phyloP scores from a whole-genome alignment of 2,797 vertebrate genomes.

The Eleutherodactylus coqui region DNA sequence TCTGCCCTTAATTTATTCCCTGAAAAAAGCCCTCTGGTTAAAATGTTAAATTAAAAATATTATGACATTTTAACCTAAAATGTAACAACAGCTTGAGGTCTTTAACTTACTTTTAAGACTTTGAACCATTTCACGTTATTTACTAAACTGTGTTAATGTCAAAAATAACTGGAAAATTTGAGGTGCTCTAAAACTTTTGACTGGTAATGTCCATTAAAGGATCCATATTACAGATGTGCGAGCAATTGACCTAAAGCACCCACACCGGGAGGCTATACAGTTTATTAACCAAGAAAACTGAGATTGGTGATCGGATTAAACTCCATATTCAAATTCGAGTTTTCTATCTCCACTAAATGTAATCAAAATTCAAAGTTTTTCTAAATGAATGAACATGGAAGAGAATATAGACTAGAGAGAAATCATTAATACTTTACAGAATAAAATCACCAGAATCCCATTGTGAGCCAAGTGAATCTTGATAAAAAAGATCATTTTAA shows the following conservation, averaged over 20 bases:
- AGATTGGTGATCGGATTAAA: neutral
- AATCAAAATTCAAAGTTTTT: neutral
- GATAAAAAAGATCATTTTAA: slow-evolving; percentile 21
- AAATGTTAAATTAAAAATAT: too few species aligned
- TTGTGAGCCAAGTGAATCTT: neutral
- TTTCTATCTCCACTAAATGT: neutral
- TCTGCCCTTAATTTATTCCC: too few species aligned
- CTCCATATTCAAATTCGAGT: neutral
- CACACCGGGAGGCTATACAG: neutral
- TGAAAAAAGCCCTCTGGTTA: too few species aligned
- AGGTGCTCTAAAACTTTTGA: too few species aligned
- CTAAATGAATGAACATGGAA: neutral
- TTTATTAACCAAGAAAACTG: neutral
- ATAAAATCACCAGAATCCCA: neutral
- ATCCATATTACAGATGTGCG: too few species aligned
- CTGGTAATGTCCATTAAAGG: too few species aligned
- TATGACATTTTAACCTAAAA: too few species aligned
- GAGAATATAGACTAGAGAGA: neutral
- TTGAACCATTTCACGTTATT: too few species aligned
- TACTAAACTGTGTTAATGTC: too few species aligned
- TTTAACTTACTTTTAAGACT: too few species aligned
- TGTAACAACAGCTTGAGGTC: too few species aligned
- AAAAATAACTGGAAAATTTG: too few species aligned
- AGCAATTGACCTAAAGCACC: neutral
- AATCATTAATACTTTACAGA: neutral